Evolutionary conservation across 2,113 vertebrate genomes (phyloP), one percentile per base, ranked within the genome.

Genomic region (Arvicanthis niloticus): DNA sequence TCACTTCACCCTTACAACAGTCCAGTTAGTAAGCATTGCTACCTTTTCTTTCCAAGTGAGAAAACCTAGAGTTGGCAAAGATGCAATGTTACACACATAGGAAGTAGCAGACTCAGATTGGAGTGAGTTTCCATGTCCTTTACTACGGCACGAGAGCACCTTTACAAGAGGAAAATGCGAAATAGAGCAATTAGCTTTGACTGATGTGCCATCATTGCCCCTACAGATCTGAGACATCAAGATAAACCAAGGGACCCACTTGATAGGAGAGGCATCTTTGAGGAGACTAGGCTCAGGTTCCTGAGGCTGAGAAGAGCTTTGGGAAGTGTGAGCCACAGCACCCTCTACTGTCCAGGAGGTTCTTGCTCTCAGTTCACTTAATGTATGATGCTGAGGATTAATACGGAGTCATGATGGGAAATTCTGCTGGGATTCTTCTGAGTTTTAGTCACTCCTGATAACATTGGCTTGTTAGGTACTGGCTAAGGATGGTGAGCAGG

Each of bases 341-440:
- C 62, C 88, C 95, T 92, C 88, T 95, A 53, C 53, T 96, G 72
- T 68, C 42, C 40, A 34, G 86, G 76, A 45, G 53, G 92, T 91
- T 8, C 65, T 37, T 77, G 3, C 42, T 88, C 56, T 53, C 48
- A 7, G 22, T 78, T 12, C 17, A 16, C 4, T 51, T 70, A 53
- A 37, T 58, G 19, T 42, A 40, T 15, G 9, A 15, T 89, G n/a
- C 51, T 58, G 58, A 85, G 88, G 60, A 42, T 4, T 80, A 70
- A 5, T 19, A 70, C 68, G 85, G 93, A 91, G 48, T 94, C 40
- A 86, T 31, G 19, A 37, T 58, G 1, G 81, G 84, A 93, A 62
- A 26, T 89, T 94, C 86, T 78, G 58, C 29, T 51, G 21, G 45
- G 37, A 58, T 94, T 76, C 40, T n/a, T 84, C 77, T 94, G 10